Base-by-base conservation (phyloP, 2,113 vertebrate species). In the Puma concolor region DNA sequence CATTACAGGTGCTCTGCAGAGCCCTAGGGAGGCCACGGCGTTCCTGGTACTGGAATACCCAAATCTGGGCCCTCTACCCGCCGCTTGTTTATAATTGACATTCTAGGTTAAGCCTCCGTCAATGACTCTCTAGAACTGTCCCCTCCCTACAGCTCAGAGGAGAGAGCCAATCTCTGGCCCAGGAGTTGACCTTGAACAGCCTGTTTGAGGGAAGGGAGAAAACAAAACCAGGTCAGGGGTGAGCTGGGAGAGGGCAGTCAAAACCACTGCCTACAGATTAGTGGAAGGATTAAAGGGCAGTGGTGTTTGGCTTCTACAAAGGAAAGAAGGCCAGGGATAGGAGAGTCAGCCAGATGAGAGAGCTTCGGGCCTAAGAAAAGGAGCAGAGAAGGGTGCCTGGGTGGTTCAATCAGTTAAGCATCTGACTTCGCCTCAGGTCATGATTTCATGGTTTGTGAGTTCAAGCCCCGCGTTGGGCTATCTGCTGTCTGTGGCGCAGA, bases 221-320 rank as follows among this genome's bases (percentile, higher is more conserved):
- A 89, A 52, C 48, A 95, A 94, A 88, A 93, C 4, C 69, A 95
- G 93, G 94, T 93, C 89, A 92, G 90, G 29, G 79, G 91, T 87
- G 69, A 93, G 94, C 74, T 44, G 52, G 85, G 25, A 83, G 33
- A 50, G 16, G 88, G 74, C 1, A 0, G 88, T 88, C 50, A 80
- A 76, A 92, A 90, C 48, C n/a, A 57, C 13, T 88, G 85, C 66
- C 84, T 50, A 8, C 4, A 11, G 48, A 66, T 52, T 66, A 82
- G 41, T 17, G 31, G 44, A 77, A 93, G 6, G 81, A 89, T 25
- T 41, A 85, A 81, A 91, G 76, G 74, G 81, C 84, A 74, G 27
- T 25, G 38, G 72, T 76, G 50, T 74, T 81, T 92, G 95, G 88
- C 71, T 92, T 94, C 87, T 76, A 91, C 84, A 83, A 72, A 72